A percentile compares a stretch with the other conserved stretches of the same genome.
Evolutionary conservation across 2,797 vertebrate genomes (phyloP).

Genomic region (Syndactyla subalaris): DNA sequence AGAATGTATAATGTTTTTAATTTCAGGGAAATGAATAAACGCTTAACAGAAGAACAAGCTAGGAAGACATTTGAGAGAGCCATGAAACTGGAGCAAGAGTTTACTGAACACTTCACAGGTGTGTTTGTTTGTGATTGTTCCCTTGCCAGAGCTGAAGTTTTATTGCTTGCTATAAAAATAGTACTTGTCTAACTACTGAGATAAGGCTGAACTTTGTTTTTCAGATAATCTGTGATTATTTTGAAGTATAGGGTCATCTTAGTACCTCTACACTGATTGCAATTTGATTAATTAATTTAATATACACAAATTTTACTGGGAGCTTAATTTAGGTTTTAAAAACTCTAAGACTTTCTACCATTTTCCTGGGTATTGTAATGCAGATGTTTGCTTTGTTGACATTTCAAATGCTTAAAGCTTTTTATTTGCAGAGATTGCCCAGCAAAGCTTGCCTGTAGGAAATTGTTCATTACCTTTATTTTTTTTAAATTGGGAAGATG

Average conservation of each 20-base stretch:
- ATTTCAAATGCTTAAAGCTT: not conserved
- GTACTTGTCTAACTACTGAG: not conserved
- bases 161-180: not conserved
- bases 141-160: not conserved
- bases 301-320: not conserved
- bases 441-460: not conserved
- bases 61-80: conserved; percentile 95
- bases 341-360: not conserved
- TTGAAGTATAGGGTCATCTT: not conserved
- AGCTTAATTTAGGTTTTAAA: not conserved
- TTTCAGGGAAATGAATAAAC: conserved; percentile 97
- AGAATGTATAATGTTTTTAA: not conserved
- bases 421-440: not conserved
- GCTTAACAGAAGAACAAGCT: conserved; percentile 93
- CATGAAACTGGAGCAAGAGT: conserved; percentile 95
- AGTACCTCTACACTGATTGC: not conserved
- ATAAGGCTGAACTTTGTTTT: not conserved
- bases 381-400: not conserved
- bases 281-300: not conserved
- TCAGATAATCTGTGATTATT: not conserved
- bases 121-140: conserved; percentile 35
- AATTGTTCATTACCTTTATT: not conserved
- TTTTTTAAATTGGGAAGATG: not conserved
- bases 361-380: not conserved
- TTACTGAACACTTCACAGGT: conserved; percentile 98